A percentile compares a stretch with the other conserved stretches of the same genome.
Conservation (phyloP, 2,113 vertebrate genomes). For the Spilogale gracilis region DNA sequence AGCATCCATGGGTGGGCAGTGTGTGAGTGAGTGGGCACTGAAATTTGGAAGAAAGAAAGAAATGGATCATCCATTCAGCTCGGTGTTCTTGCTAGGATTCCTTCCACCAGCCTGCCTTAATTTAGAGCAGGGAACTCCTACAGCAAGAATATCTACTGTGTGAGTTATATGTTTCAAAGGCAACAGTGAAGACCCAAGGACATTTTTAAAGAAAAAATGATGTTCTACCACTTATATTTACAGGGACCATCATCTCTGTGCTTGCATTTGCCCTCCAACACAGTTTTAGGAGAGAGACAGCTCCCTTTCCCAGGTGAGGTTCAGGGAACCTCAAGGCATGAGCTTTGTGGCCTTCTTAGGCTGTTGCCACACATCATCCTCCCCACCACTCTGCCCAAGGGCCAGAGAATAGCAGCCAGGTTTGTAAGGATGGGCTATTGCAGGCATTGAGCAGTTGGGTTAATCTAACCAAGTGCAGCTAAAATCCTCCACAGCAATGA, state of each 20-base stretch:
- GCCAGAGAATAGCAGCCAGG: fast-evolving
- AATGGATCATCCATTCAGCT: not conserved
- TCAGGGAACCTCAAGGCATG: not conserved
- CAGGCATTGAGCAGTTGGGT: not conserved
- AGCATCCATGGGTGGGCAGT: fast-evolving
- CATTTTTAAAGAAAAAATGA: not conserved
- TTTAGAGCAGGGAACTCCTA: not conserved
- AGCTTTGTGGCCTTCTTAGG: not conserved
- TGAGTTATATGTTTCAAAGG: not conserved
- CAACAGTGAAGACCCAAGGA: not conserved
- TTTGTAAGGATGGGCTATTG: no score
- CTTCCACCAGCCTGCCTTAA: not conserved
- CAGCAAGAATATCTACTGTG: not conserved
- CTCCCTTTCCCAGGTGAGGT: not conserved
- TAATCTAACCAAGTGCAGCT: not conserved
- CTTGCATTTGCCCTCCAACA: not conserved
- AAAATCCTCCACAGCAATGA: not conserved
- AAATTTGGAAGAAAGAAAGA: not conserved
- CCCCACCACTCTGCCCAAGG: not conserved
- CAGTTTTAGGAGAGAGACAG: not conserved
- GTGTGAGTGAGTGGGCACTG: not conserved
- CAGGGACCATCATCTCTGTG: not conserved
- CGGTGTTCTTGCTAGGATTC: not conserved
- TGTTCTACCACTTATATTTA: not conserved
- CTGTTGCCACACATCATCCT: not conserved